Evolutionary conservation across 2,797 vertebrate genomes (phyloP).

Genomic region (Mionectes olivaceus): DNA sequence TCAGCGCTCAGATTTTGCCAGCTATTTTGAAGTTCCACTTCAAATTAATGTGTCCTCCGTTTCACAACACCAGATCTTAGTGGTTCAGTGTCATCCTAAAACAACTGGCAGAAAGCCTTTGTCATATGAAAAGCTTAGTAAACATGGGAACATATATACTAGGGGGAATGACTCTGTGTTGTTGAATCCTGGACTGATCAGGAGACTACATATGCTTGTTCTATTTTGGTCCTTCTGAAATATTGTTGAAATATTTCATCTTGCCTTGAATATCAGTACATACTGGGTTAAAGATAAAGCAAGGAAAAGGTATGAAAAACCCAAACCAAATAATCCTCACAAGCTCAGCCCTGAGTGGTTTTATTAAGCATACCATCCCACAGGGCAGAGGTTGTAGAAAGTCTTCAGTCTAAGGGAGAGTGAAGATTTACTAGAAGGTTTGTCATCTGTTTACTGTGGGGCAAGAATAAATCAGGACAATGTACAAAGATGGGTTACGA

Average conservation of each 20-base stretch:
- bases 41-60: neutral
- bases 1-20: neutral
- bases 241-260: neutral
- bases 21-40: neutral
- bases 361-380: neutral
- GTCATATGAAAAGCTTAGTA: neutral
- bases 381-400: neutral
- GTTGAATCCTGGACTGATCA: neutral
- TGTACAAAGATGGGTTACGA: neutral
- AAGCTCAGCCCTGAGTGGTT: fast-evolving
- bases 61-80: neutral
- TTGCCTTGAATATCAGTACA: neutral
- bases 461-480: neutral
- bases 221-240: neutral
- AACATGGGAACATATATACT: neutral
- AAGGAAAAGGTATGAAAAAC: neutral
- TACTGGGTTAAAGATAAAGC: neutral
- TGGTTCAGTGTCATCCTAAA: neutral
- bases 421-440: neutral
- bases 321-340: neutral
- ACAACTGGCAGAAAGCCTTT: neutral
- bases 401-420: neutral
- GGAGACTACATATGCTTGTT: neutral
- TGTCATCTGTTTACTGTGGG: neutral
- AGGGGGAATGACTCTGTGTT: neutral